Base-by-base conservation (phyloP, 2,888 invertebrate genomes). In the Chromoteleia sp. region DNA sequence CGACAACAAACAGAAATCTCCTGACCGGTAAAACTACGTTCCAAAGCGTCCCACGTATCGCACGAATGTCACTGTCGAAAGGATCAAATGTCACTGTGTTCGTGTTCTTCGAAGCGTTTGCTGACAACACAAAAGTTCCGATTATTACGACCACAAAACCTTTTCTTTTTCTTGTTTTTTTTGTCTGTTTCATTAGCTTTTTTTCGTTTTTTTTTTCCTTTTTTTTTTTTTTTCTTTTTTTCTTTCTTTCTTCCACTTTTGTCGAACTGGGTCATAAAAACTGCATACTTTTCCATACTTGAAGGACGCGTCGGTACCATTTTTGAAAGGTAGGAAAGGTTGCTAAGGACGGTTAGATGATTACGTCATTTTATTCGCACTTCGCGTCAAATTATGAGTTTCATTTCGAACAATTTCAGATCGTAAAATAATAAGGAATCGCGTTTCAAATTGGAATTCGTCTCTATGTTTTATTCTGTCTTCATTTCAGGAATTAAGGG, bases 1-100 rank as follows among this genome's bases (percentile, higher is more conserved):
- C 21, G n/a, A 59, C 29, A 43, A 63, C 61, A 29, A 67, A 75
- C 75, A 58, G 45, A 75, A 67, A 73, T 61, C 33, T 73, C 56
- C 45, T 68, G 58, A 59, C 75, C 76, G 67, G 58, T 52, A 48
- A 56, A 58, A 58, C 36, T 56, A 50, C 68, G 70, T 77, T 68
- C 65, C 65, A 45, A 54, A 76, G 59, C 54, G n/a, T 54, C 54
- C 52, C 58, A 29, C 41, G 65, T 74, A 33, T 48, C 52, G 30
- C 54, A 61, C 61, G 41, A 59, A 48, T 52, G 43, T 61, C 61
- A 63, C 54, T 10, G 29, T 30, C 68, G 45, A 56, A 36, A 52
- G 33, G 54, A 56, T 56, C 56, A 45, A 68, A 12, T 36, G 36
- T 56, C 58, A 45, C 36, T 48, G 33, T 25, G 12, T 71, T 58